Evolutionary conservation across 1,140 invertebrate genomes (phyloP).

Genomic region (Drosophila subpulchrella): DNA sequence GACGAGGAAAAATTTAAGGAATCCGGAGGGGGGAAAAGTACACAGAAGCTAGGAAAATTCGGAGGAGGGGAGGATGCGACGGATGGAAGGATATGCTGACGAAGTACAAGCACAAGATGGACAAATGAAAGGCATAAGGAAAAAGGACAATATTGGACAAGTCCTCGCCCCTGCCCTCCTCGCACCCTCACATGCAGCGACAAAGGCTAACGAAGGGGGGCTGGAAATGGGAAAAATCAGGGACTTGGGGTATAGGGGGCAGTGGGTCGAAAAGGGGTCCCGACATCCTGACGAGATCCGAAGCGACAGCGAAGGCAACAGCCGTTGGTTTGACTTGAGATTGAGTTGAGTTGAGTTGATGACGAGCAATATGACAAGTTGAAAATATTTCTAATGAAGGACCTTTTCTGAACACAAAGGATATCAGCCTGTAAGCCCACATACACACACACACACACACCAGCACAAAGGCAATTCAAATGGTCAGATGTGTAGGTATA

Average conservation of each 20-base stretch:
- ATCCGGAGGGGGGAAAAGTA: conserved; percentile 24
- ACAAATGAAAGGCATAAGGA: conserved; percentile 79
- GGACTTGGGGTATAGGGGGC: too few relatives aligned
- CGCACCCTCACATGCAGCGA: conserved; percentile 39
- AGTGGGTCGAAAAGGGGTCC: conserved; percentile 13
- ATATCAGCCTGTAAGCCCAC: conserved; percentile 40
- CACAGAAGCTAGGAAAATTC: conserved; percentile 13
- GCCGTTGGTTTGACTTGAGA: conserved; percentile 79
- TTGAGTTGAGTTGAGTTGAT: conserved; percentile 81
- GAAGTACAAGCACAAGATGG: conserved; percentile 72
- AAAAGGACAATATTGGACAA: conserved; percentile 81
- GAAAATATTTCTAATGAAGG: conserved; percentile 83
- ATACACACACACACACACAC: conserved; percentile 23
- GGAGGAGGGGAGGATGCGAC: neutral
- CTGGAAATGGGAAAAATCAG: neutral
- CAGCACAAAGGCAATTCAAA: conserved; percentile 19
- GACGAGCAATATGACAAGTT: conserved; percentile 81
- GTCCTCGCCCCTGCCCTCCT: conserved; percentile 15
- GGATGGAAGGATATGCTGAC: conserved; percentile 22
- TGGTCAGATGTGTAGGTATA: conserved; percentile 11
- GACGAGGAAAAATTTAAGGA: conserved; percentile 56
- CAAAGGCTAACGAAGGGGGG: conserved; percentile 17
- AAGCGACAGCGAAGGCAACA: conserved; percentile 72
- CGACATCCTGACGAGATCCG: conserved; percentile 73
- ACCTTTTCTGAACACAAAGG: conserved; percentile 74